Evolutionary conservation across 2,797 vertebrate genomes (phyloP).

Genomic region (Protonibea diacanthus): DNA sequence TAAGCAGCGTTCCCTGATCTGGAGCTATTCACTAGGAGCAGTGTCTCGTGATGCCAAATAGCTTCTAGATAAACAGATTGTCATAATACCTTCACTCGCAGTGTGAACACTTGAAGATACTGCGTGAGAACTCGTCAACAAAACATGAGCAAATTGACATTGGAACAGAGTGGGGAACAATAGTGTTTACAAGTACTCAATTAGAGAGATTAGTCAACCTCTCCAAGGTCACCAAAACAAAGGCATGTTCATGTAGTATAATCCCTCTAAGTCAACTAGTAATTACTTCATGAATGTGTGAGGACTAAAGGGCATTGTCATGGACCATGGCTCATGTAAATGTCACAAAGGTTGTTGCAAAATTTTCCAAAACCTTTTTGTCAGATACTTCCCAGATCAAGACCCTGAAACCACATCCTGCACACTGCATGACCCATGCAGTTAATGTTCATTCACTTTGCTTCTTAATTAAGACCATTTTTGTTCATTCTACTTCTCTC

Average conservation of each 20-base stretch:
- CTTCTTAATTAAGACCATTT: constrained; percentile 4
- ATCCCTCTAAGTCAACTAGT: constrained; percentile 82
- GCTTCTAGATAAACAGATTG: constrained; percentile 64
- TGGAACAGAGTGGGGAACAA: constrained; percentile 70
- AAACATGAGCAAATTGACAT: constrained; percentile 74
- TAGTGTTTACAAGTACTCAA: constrained; percentile 77
- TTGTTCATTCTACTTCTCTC: not conserved
- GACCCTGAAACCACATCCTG: constrained; percentile 1
- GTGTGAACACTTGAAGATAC: constrained; percentile 42
- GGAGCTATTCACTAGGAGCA: constrained; percentile 35
- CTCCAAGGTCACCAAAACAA: constrained; percentile 83
- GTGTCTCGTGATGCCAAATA: constrained; percentile 38
- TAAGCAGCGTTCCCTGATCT: constrained; percentile 46
- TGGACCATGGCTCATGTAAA: constrained; percentile 61
- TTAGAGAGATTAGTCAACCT: constrained; percentile 83
- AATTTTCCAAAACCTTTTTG: constrained; percentile 40
- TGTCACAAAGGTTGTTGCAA: constrained; percentile 61
- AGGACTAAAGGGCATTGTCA: constrained; percentile 72
- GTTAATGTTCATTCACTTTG: constrained; percentile 21
- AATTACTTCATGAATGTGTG: constrained; percentile 79
- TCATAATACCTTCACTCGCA: constrained; percentile 33
- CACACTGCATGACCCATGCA: constrained; percentile 12
- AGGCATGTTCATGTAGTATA: constrained; percentile 72
- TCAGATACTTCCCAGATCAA: constrained; percentile 27
- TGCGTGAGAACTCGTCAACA: constrained; percentile 43